Conservation (phyloP, 1,140 invertebrate genomes). For the Brachionus paranguensis region DNA sequence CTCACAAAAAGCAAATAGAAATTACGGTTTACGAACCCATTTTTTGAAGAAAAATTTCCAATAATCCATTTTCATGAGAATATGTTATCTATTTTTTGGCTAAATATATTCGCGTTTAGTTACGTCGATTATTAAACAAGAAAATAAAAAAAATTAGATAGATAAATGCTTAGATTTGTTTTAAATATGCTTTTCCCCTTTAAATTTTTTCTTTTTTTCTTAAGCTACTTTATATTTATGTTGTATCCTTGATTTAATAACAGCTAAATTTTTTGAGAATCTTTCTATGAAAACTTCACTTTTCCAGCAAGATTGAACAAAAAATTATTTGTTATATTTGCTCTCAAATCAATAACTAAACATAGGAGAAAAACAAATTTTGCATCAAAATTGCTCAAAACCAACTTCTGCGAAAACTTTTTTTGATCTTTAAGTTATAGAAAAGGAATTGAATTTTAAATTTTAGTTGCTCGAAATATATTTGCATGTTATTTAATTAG, state of each 20-base stretch:
- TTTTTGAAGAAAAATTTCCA: constrained; percentile 34
- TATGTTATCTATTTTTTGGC: constrained; percentile 13
- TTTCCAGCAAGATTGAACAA: neutral
- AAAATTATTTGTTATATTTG: neutral
- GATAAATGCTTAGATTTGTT: neutral
- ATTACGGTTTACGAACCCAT: constrained; percentile 23
- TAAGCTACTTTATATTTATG: neutral
- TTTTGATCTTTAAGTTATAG: neutral
- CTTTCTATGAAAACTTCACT: neutral
- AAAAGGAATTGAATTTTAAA: neutral
- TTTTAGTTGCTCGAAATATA: neutral
- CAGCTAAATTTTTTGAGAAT: neutral
- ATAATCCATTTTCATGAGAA: constrained; percentile 22
- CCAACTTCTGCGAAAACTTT: neutral
- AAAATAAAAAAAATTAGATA: neutral
- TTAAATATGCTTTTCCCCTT: neutral
- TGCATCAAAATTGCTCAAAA: constrained; percentile 8
- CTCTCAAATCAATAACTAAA: neutral
- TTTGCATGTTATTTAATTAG: constrained; percentile 22
- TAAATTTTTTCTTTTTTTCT: neutral
- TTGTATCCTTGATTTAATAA: neutral
- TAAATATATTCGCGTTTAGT: neutral
- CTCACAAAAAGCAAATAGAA: neutral
- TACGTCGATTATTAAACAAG: neutral
- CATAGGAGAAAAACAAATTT: neutral